Percentiles rank a stretch among this genome's conserved stretches.
phyloP scores from a whole-genome alignment of 2,888 invertebrate genomes.

The Lydus trimaculatus region DNA sequence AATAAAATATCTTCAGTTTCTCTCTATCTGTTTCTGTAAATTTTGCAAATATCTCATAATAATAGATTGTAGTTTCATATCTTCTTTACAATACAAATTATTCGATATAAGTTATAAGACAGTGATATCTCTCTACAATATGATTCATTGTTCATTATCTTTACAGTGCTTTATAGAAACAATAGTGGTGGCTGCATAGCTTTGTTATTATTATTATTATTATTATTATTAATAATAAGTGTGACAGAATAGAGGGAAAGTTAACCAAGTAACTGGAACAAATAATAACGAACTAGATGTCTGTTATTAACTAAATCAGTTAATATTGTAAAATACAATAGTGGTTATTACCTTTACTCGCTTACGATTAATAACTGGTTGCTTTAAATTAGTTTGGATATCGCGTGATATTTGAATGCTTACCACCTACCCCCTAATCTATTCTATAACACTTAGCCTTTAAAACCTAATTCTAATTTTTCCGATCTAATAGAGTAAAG shows the following conservation, averaged over 20 bases:
- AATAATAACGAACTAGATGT: conserved; percentile 24
- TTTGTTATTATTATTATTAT: no score
- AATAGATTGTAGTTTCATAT: conserved; percentile 18
- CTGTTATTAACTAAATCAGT: conserved; percentile 21
- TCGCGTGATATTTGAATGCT: conserved; percentile 10
- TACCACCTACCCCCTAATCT: neutral
- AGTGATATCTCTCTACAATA: conserved; percentile 39
- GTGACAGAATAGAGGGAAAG: conserved; percentile 10
- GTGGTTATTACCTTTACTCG: conserved; percentile 20
- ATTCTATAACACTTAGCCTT: neutral
- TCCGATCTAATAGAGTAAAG: no score
- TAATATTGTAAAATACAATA: conserved; percentile 25
- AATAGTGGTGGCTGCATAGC: conserved; percentile 27
- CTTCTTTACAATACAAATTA: conserved; percentile 34
- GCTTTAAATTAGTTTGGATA: neutral
- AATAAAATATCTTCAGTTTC: neutral
- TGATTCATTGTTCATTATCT: conserved; percentile 35
- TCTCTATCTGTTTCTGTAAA: neutral
- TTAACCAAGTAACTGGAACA: neutral
- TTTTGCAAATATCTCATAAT: conserved; percentile 14
- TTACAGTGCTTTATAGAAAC: conserved; percentile 27
- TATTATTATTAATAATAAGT: no score
- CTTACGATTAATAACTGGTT: neutral
- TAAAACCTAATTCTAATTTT: no score
- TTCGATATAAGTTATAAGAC: conserved; percentile 36